Percentiles rank a stretch among this genome's conserved stretches.
Conservation (phyloP, 2,888 invertebrate species). For the Drosophila niveifrons region DNA sequence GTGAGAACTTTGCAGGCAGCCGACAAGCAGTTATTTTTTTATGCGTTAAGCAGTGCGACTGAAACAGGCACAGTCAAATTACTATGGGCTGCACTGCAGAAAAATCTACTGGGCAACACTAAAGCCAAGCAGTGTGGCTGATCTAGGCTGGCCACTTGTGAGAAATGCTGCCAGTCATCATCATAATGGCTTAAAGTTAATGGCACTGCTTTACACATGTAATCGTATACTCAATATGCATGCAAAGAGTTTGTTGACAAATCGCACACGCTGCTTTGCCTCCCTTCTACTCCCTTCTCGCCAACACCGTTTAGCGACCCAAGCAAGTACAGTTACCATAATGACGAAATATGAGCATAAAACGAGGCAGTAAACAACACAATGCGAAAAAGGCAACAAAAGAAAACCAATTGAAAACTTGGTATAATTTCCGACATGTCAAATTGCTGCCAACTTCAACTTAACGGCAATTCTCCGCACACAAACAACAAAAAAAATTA, state of each 20-base stretch:
- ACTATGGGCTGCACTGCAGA: conserved; percentile 1
- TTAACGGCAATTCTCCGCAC: conserved; percentile 55
- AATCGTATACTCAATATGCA: conserved; percentile 50
- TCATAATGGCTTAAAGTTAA: conserved; percentile 1
- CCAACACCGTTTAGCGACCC: neutral
- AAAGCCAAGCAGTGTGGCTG: neutral
- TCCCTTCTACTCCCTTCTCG: neutral
- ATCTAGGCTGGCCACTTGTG: neutral
- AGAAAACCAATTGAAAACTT: conserved; percentile 38
- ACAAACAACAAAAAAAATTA: conserved; percentile 1
- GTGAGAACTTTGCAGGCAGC: conserved; percentile 51
- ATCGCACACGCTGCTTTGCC: neutral
- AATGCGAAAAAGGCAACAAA: conserved; percentile 20
- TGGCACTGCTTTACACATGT: conserved; percentile 9
- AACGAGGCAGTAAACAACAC: conserved; percentile 10
- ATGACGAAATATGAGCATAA: conserved; percentile 42
- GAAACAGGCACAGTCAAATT: neutral
- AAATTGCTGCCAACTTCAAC: conserved; percentile 35
- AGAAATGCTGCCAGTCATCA: neutral
- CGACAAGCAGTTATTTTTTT: conserved; percentile 17
- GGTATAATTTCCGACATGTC: conserved; percentile 33
- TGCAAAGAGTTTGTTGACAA: conserved; percentile 62
- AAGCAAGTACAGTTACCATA: conserved; percentile 56
- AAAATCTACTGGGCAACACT: too few species aligned
- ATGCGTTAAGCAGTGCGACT: neutral